phyloP scores from a whole-genome alignment of 1,140 invertebrate species.

The Popillia japonica region DNA sequence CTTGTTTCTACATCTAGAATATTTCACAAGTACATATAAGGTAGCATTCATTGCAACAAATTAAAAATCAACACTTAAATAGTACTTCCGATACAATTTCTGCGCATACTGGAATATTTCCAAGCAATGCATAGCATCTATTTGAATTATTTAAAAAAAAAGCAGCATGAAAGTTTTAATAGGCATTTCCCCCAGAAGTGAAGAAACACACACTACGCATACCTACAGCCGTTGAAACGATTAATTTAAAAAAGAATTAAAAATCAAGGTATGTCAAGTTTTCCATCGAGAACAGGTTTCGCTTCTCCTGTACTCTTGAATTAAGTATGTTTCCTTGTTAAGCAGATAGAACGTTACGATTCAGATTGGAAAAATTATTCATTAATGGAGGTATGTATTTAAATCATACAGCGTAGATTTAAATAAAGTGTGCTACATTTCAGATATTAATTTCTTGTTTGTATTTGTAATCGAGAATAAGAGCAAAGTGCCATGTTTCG shows the following conservation, averaged over 20 bases:
- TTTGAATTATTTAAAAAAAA: background rate
- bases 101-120: background rate
- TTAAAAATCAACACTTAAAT: too few relatives aligned
- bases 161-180: background rate
- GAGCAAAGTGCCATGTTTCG: background rate
- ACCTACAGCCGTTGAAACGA: slow-evolving; percentile 1
- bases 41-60: too few relatives aligned
- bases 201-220: background rate
- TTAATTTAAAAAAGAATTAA: slow-evolving; percentile 30
- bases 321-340: slow-evolving; percentile 35
- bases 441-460: slow-evolving; percentile 24
- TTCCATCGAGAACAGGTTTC: slow-evolving; percentile 29
- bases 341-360: slow-evolving; percentile 29
- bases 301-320: slow-evolving; percentile 17
- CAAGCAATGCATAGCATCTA: background rate
- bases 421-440: slow-evolving; percentile 14
- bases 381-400: slow-evolving; percentile 21
- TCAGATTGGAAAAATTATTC: slow-evolving; percentile 33
- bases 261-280: slow-evolving; percentile 18
- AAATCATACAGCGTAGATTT: slow-evolving; percentile 3
- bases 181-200: background rate
- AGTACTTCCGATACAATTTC: background rate
- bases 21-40: too few relatives aligned
- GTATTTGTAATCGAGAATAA: slow-evolving; percentile 11
- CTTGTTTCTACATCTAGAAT: too few relatives aligned